Evolutionary conservation across 2,113 vertebrate species (phyloP).

Genomic region (Tachycineta bicolor): DNA sequence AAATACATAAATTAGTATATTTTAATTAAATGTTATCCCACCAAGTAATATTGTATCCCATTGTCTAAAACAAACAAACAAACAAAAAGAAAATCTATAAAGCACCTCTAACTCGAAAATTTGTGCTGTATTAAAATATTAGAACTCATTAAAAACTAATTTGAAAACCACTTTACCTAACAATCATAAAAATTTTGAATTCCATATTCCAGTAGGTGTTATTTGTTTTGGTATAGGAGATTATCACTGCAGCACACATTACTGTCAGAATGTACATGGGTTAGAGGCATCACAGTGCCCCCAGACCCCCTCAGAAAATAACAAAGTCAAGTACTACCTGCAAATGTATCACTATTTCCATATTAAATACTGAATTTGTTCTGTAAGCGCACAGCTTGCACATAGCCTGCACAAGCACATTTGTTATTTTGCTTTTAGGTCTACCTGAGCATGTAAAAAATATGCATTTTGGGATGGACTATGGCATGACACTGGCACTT

Average conservation of each 20-base stretch:
- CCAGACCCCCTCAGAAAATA: background rate
- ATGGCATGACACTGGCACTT: background rate
- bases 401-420: background rate
- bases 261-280: background rate
- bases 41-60: conserved; percentile 75
- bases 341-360: background rate
- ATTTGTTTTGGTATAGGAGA: conserved; percentile 35
- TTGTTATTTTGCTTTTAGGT: background rate
- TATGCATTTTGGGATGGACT: background rate
- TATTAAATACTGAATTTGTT: conserved; percentile 11
- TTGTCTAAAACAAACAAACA: conserved; percentile 62
- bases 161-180: conserved; percentile 71
- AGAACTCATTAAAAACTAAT: conserved; percentile 82
- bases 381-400: background rate
- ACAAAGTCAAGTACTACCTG: background rate
- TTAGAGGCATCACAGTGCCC: background rate
- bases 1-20: conserved; percentile 95
- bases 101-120: conserved; percentile 69
- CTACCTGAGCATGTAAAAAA: background rate
- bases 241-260: background rate
- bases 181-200: conserved; percentile 50
- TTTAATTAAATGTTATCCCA: conserved; percentile 83
- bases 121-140: conserved; percentile 74
- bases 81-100: background rate
- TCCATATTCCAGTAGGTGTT: conserved; percentile 25